Evolutionary conservation across 1,140 invertebrate genomes (phyloP).

Genomic region (Polypedilum pembai): DNA sequence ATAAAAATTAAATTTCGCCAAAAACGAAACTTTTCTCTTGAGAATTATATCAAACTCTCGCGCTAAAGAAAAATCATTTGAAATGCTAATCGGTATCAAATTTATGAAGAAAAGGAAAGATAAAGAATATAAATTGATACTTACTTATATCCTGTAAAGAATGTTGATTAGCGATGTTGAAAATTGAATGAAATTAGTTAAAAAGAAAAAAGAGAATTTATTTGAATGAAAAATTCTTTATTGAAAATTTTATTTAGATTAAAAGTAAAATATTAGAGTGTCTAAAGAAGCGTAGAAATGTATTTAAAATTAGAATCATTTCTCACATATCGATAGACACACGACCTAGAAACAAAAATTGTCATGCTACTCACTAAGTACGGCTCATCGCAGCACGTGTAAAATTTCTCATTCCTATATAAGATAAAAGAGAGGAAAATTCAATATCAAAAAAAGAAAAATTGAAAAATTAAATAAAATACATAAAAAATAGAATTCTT

Average conservation of each 20-base stretch:
- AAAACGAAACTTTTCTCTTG: too few relatives aligned
- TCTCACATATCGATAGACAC: not conserved
- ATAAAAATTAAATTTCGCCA: too few relatives aligned
- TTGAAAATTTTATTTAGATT: not conserved
- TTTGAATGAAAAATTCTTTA: not conserved
- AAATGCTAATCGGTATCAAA: not conserved
- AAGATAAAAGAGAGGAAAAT: conserved; percentile 32
- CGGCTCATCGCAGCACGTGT: conserved; percentile 93
- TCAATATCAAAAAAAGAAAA: not conserved
- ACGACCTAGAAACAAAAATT: not conserved
- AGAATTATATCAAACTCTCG: too few relatives aligned
- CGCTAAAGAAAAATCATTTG: not conserved
- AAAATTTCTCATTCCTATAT: conserved; percentile 83
- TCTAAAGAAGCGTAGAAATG: not conserved
- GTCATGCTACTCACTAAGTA: conserved; percentile 52
- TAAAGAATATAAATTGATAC: not conserved
- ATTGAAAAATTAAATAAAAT: too few relatives aligned
- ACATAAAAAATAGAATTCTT: too few relatives aligned
- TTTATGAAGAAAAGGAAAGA: not conserved
- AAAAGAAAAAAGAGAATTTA: not conserved
- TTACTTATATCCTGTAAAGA: conserved; percentile 22
- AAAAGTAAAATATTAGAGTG: not conserved
- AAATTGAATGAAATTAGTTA: not conserved
- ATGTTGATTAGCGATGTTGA: not conserved
- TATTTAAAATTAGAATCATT: not conserved